phyloP scores from a whole-genome alignment of 1,140 invertebrate species.

The Brachionus paranguensis region DNA sequence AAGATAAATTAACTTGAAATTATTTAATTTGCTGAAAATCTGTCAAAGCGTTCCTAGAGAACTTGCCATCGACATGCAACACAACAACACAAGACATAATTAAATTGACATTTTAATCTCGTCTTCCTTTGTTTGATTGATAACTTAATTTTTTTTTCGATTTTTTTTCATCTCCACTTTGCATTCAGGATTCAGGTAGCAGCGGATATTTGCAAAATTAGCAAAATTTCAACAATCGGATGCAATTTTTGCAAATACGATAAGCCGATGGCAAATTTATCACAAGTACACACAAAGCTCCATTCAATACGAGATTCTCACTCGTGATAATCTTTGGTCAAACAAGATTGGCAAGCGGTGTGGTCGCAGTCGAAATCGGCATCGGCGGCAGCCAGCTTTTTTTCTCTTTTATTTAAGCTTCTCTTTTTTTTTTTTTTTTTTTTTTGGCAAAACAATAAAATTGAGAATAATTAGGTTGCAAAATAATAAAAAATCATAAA shows the following conservation, averaged over 20 bases:
- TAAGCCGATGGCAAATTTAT: slow-evolving; percentile 31
- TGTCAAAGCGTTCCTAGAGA: background rate
- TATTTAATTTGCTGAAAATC: slow-evolving; percentile 27
- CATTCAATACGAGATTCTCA: background rate
- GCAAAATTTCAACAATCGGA: slow-evolving; percentile 27
- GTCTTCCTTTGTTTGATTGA: background rate
- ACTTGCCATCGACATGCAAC: slow-evolving; percentile 7
- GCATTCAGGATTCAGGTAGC: background rate
- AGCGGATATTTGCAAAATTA: background rate
- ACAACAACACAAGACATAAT: background rate
- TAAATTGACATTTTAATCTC: slow-evolving; percentile 31
- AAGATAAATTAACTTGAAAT: slow-evolving; percentile 36
- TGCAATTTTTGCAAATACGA: background rate
- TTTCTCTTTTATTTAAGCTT: background rate
- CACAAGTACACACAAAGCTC: background rate
- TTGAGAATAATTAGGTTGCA: background rate
- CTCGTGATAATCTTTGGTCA: slow-evolving; percentile 18
- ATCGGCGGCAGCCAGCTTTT: background rate
- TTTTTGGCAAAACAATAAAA: background rate
- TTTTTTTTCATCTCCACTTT: background rate
- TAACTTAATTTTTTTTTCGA: background rate
- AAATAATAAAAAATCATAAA: slow-evolving; percentile 2
- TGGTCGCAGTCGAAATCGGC: no score
- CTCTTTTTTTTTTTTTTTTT: background rate
- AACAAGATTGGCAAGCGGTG: background rate